These are phyloP conservation scores for Corydoras sp. DNA, from an alignment of 2,113 vertebrate species.

Conservation along the genomic window DNA sequence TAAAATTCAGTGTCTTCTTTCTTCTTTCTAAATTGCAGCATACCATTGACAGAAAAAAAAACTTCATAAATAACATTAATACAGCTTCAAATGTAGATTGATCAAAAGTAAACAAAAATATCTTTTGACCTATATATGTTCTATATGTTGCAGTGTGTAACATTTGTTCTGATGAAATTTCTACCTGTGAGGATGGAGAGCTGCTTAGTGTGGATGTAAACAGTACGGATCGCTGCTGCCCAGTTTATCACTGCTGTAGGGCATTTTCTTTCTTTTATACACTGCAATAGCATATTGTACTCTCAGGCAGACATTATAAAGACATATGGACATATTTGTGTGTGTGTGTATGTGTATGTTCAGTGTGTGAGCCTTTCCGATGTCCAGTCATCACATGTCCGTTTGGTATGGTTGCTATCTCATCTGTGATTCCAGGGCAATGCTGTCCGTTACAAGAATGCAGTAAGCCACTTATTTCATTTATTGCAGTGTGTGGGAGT, in stretches of 20 bases:
- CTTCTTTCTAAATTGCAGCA: too few relatives aligned
- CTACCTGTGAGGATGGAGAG: slow-evolving; percentile 81
- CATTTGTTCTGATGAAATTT: slow-evolving; percentile 68
- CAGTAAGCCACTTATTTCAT: slow-evolving; percentile 61
- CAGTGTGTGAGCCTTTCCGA: slow-evolving; percentile 84
- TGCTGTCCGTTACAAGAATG: slow-evolving; percentile 86
- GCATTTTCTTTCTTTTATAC: neutral
- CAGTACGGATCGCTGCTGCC: slow-evolving; percentile 84
- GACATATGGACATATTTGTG: neutral
- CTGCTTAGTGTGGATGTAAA: slow-evolving; percentile 76
- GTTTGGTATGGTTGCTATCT: slow-evolving; percentile 73
- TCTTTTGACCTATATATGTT: neutral
- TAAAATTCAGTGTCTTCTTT: too few relatives aligned
- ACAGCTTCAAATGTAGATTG: too few relatives aligned
- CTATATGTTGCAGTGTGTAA: slow-evolving; percentile 70
- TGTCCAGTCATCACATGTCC: slow-evolving; percentile 78
- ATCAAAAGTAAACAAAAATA: too few relatives aligned
- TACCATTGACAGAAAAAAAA: too few relatives aligned
- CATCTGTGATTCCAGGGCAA: slow-evolving; percentile 68
- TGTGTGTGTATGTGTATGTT: slow-evolving; percentile 22
- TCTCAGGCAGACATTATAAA: slow-evolving; percentile 7
- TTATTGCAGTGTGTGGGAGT: neutral
- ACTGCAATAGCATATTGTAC: neutral
- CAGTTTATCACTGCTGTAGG: slow-evolving; percentile 85
- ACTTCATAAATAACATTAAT: too few relatives aligned